Conservation (phyloP, 2,797 vertebrate species). For the Falco naumanni region DNA sequence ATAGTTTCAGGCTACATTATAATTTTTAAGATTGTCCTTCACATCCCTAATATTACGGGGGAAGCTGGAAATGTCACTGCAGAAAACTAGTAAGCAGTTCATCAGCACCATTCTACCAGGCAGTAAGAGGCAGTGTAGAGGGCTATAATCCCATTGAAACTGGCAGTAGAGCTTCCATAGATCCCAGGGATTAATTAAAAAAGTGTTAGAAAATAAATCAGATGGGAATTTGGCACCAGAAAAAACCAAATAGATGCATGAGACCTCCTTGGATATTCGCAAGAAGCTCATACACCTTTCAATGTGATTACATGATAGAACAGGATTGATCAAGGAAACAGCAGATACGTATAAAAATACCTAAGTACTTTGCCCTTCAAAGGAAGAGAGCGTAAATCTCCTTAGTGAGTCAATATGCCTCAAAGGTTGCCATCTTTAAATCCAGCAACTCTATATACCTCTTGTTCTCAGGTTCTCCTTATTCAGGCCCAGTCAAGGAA, state of each 20-base stretch:
- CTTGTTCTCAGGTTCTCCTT: neutral
- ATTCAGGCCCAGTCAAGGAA: neutral
- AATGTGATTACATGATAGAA: neutral
- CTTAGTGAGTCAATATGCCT: neutral
- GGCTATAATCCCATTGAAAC: neutral
- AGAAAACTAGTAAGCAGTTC: neutral
- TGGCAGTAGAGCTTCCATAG: neutral
- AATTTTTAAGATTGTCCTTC: neutral
- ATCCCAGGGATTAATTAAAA: neutral
- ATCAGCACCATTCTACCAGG: neutral
- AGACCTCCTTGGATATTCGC: neutral
- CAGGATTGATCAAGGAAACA: neutral
- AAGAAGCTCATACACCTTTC: neutral
- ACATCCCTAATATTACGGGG: neutral
- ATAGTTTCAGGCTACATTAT: neutral
- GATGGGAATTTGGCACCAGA: neutral
- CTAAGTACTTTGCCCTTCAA: neutral
- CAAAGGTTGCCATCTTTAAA: neutral
- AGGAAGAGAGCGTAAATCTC: neutral
- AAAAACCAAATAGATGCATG: neutral
- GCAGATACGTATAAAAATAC: neutral
- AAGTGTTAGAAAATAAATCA: neutral
- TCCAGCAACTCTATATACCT: neutral
- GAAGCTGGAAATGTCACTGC: neutral
- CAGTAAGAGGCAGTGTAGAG: neutral